Base-by-base conservation (phyloP, 2,888 invertebrate species). In the Rutpela maculata region DNA sequence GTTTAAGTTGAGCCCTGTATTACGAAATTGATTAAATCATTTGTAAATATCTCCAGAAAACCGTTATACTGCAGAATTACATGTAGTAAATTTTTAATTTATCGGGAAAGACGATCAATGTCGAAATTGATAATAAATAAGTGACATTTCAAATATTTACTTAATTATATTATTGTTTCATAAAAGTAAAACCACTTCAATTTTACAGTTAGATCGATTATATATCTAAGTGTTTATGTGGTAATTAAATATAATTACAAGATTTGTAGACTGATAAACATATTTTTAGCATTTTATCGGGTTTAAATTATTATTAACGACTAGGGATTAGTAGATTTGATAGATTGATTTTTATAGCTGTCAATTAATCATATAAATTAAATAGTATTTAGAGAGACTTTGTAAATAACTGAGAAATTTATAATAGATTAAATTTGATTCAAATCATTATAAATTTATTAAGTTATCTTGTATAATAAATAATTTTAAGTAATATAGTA, bases 241-340 rank as follows among this genome's bases (percentile, higher is more conserved):
- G 76, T 79, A 80, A 80, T 80, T 80, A 80, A 66, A 75, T 62
- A 70, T 78, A 80, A 80, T 80, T 80, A 80, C 80, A 80, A 74
- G 80, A 79, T 77, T 75, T 79, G 71, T 77, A 62, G 67, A n/a
- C 22, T 70, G 77, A 78, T 80, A 82, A 80, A 76, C 71, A 62
- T 78, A 71, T 72, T 65, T 78, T 78, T 77, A 72, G 66, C 62
- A 60, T 74, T 43, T 80, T 80, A 80, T 80, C 80, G 70, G 76
- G 72, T 73, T 80, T 78, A 79, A 79, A 65, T 77, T 73, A 74
- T 75, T 79, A 78, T 67, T 77, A 79, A 80, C 72, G 78, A 76
- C 78, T 78, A 73, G 75, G 80, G 80, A 80, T 80, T 80, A 80
- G 74, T 72, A 59, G 71, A 76, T 59, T 80, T 80, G 80, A 80